Evolutionary conservation across 2,888 invertebrate genomes (phyloP).

Genomic region (Ornithoptera priamus): DNA sequence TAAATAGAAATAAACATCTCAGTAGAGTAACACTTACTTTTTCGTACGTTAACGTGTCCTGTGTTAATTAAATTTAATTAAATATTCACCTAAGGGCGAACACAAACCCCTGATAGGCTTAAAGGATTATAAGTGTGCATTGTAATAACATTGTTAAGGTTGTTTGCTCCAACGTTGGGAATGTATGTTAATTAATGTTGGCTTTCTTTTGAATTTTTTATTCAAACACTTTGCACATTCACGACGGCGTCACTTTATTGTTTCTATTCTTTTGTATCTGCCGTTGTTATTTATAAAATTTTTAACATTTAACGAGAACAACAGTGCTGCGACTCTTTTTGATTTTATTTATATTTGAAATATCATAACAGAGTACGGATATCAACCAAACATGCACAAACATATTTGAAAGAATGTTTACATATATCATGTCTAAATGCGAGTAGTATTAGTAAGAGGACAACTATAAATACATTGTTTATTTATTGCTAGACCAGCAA

Average conservation of each 20-base stretch:
- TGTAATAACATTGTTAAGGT: conserved; percentile 25
- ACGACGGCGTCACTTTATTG: not conserved
- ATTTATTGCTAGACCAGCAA: too few species aligned
- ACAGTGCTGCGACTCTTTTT: not conserved
- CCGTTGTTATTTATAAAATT: not conserved
- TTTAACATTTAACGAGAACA: not conserved
- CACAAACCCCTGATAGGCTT: conserved; percentile 21
- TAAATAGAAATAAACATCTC: too few species aligned
- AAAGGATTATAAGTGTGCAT: conserved; percentile 27
- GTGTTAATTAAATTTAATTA: conserved; percentile 25
- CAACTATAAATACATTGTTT: too few species aligned
- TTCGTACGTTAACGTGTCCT: not conserved
- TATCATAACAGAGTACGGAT: not conserved
- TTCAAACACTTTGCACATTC: not conserved
- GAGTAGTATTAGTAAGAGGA: too few species aligned
- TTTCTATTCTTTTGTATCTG: not conserved
- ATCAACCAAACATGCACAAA: not conserved
- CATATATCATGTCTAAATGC: not conserved
- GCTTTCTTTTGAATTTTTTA: conserved; percentile 15
- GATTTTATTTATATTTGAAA: too few species aligned
- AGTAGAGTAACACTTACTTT: not conserved
- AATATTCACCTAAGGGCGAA: conserved; percentile 13
- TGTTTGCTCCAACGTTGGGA: conserved; percentile 14
- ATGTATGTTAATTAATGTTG: conserved; percentile 25
- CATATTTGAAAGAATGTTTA: not conserved